Conservation (phyloP, 2,113 vertebrate species). For the Daubentonia madagascariensis region DNA sequence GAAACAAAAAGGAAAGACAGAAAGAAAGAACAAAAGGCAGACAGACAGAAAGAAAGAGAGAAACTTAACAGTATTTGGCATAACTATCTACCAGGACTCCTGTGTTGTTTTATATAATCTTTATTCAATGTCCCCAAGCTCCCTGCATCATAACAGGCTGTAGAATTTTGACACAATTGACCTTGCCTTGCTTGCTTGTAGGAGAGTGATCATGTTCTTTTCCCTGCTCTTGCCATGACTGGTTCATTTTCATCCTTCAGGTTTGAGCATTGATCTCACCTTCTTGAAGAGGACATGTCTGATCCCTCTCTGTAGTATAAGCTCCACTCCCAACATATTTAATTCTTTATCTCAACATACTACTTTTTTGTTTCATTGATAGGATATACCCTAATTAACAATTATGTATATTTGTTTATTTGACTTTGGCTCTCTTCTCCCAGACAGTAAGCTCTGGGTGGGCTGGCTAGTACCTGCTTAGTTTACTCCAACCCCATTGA, state of each 20-base stretch:
- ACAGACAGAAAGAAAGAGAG: not conserved
- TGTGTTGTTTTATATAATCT: not conserved
- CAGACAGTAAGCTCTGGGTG: too few relatives aligned
- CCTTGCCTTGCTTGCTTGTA: not conserved
- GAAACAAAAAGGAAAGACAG: not conserved
- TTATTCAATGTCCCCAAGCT: not conserved
- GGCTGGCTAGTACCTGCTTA: rapidly evolving
- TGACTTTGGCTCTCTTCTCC: not conserved
- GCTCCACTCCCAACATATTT: not conserved
- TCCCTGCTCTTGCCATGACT: not conserved
- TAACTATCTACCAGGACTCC: not conserved
- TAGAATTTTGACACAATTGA: not conserved
- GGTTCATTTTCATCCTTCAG: not conserved
- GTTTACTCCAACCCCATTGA: too few relatives aligned
- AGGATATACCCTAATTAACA: not conserved
- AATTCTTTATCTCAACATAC: not conserved
- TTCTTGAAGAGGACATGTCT: not conserved
- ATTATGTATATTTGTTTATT: not conserved
- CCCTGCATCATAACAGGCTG: not conserved
- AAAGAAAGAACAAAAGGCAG: not conserved
- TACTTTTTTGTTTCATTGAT: not conserved
- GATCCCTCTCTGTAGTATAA: not conserved
- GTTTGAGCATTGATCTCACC: not conserved
- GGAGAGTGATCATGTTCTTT: not conserved
- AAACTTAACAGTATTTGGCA: not conserved